phyloP scores from a whole-genome alignment of 2,113 vertebrate genomes.

The Pachypanchax playfairii region DNA sequence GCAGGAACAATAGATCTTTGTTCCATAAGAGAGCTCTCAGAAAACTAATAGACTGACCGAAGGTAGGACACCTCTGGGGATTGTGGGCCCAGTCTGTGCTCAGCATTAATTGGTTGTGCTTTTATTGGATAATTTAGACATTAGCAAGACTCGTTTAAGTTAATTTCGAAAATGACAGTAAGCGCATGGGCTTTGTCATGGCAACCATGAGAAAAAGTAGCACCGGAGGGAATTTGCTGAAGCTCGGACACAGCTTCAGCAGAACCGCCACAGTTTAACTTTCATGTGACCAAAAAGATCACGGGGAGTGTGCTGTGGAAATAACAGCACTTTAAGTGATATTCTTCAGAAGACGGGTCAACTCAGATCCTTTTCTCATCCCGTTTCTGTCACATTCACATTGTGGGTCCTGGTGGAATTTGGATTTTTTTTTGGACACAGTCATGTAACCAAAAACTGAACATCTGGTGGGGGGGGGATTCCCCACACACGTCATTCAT shows the following conservation, averaged over 20 bases:
- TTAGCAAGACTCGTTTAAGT: constrained; percentile 72
- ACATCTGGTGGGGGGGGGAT: constrained; percentile 59
- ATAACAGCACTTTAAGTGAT: constrained; percentile 69
- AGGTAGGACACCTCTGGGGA: constrained; percentile 72
- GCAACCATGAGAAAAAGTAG: constrained; percentile 62
- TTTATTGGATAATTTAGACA: constrained; percentile 81
- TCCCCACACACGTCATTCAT: constrained; percentile 53
- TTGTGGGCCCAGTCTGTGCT: constrained; percentile 69
- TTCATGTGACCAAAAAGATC: constrained; percentile 69
- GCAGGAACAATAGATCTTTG: constrained; percentile 75
- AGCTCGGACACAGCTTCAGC: too few species aligned
- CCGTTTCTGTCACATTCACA: constrained; percentile 61
- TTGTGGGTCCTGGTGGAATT: constrained; percentile 70
- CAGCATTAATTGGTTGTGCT: constrained; percentile 66
- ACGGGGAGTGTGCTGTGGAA: constrained; percentile 59
- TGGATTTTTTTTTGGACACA: constrained; percentile 67
- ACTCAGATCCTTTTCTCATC: constrained; percentile 59
- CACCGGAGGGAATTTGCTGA: constrained; percentile 22
- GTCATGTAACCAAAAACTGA: constrained; percentile 77
- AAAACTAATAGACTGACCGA: constrained; percentile 68
- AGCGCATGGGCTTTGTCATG: constrained; percentile 68
- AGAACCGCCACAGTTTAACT: constrained; percentile 55
- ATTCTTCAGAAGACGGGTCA: constrained; percentile 68
- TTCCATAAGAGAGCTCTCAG: constrained; percentile 65
- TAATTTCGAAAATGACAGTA: constrained; percentile 76